These are phyloP conservation scores for Parnassius orleans DNA, from an alignment of 2,888 invertebrate species.

Conservation along the genomic window DNA sequence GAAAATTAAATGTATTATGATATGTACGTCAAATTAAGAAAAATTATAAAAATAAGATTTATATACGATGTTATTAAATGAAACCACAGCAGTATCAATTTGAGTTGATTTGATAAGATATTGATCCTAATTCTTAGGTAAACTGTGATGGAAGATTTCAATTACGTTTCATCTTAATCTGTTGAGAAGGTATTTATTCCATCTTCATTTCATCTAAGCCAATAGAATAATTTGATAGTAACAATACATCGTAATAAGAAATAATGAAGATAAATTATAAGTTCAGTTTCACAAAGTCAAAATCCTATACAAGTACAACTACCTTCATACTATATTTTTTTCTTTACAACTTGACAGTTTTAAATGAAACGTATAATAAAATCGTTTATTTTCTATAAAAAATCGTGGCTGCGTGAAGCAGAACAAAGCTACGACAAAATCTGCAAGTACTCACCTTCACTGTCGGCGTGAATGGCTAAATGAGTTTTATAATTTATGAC, in stretches of 20 bases:
- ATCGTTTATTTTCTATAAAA: background rate
- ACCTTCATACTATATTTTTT: too few species aligned
- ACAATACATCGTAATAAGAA: too few species aligned
- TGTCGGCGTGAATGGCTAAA: background rate
- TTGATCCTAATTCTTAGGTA: conserved; percentile 16
- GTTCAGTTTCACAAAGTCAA: too few species aligned
- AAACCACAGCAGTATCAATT: background rate
- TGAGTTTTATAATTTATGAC: background rate
- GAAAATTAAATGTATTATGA: too few species aligned
- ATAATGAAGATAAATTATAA: too few species aligned
- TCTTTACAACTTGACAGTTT: background rate
- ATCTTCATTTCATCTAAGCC: background rate
- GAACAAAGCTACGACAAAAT: background rate
- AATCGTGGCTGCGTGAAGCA: background rate
- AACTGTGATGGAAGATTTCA: conserved; percentile 23
- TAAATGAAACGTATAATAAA: background rate
- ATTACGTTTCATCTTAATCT: conserved; percentile 21
- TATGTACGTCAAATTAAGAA: too few species aligned
- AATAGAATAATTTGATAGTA: too few species aligned
- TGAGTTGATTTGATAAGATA: conserved; percentile 13
- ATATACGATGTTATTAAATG: background rate
- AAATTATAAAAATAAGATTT: too few species aligned
- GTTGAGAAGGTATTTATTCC: conserved; percentile 9
- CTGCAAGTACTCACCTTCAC: conserved; percentile 14
- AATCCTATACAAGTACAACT: background rate